phyloP scores from a whole-genome alignment of 2,888 invertebrate species.

The Iselma pallidipennis region DNA sequence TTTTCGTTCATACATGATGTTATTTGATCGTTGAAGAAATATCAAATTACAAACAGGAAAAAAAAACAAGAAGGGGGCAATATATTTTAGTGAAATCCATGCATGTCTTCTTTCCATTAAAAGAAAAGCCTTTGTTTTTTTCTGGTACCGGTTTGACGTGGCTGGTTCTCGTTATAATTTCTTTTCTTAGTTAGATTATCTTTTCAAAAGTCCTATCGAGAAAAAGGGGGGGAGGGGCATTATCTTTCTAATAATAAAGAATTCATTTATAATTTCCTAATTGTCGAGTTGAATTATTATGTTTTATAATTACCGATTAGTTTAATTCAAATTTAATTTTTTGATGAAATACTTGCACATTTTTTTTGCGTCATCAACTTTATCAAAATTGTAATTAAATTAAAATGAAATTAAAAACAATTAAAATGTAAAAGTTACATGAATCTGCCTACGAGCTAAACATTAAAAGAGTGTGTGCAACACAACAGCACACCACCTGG shows the following conservation, averaged over 20 bases:
- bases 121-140: not conserved
- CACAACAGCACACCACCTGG: not conserved
- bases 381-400: not conserved
- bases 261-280: no score
- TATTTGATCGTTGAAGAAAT: not conserved
- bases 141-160: not conserved
- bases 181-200: not conserved
- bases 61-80: not conserved
- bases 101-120: not conserved
- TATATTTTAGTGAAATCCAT: not conserved
- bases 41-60: not conserved
- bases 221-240: not conserved
- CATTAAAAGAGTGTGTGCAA: no score
- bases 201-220: not conserved
- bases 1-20: not conserved
- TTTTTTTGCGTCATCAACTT: no score
- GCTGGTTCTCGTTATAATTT: not conserved
- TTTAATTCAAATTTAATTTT: no score
- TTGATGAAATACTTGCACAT: no score
- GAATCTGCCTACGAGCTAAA: not conserved
- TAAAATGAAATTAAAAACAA: not conserved
- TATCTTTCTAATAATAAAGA: not conserved
- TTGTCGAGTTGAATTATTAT: no score
- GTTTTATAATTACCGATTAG: no score
- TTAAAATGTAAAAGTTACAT: not conserved